Evolutionary conservation across 2,888 invertebrate genomes (phyloP).

Genomic region (Clepsis dumicolana): DNA sequence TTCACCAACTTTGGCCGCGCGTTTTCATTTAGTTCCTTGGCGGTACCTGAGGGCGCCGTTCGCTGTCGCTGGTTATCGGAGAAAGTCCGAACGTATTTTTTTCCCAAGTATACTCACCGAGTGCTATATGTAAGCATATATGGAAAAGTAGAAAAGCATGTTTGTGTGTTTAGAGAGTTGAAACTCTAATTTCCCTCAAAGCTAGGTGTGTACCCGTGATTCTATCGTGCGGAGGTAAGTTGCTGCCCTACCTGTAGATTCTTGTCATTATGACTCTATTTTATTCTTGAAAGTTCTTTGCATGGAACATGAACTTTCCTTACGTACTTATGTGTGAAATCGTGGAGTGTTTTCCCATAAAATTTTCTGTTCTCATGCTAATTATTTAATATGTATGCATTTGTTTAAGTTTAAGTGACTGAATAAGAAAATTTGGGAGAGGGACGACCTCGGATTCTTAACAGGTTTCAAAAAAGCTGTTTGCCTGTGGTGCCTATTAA

Average conservation of each 20-base stretch:
- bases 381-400: neutral
- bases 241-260: constrained; percentile 67
- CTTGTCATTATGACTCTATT: constrained; percentile 46
- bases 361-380: constrained; percentile 19
- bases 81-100: constrained; percentile 61
- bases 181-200: constrained; percentile 59
- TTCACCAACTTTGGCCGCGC: constrained; percentile 52
- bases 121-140: constrained; percentile 82
- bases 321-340: constrained; percentile 20
- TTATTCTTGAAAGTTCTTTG: constrained; percentile 53
- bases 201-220: constrained; percentile 70
- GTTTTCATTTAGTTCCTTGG: constrained; percentile 63
- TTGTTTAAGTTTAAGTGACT: constrained; percentile 2
- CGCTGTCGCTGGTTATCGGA: constrained; percentile 55
- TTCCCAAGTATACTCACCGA: constrained; percentile 64
- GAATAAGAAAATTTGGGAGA: neutral
- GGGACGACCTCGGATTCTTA: no score
- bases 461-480: no score
- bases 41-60: constrained; percentile 60
- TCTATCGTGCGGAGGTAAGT: constrained; percentile 73
- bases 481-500: no score
- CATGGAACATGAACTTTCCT: constrained; percentile 51
- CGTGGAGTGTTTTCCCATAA: constrained; percentile 19
- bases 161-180: constrained; percentile 76
- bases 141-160: constrained; percentile 75